Evolutionary conservation across 2,113 vertebrate genomes (phyloP).

Genomic region (Vulpes ferrilata): DNA sequence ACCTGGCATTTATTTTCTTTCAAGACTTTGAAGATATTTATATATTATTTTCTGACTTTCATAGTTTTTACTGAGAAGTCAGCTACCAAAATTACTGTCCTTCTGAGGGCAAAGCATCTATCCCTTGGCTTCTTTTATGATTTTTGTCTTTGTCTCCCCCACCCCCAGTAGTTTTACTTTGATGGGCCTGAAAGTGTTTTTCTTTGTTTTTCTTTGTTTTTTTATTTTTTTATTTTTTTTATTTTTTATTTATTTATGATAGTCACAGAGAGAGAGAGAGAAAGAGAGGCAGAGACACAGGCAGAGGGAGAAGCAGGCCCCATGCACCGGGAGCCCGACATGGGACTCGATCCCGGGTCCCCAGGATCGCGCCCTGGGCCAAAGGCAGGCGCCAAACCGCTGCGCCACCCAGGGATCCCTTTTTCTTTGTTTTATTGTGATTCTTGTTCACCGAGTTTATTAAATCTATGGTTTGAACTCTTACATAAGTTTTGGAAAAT

Average conservation of each 20-base stretch:
- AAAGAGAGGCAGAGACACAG: too few species aligned
- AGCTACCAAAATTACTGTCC: neutral
- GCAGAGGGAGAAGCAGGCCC: too few species aligned
- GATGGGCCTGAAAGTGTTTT: neutral
- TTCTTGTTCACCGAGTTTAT: neutral
- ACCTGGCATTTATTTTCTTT: neutral
- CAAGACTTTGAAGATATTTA: neutral
- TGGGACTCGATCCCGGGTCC: too few species aligned
- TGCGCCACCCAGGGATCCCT: too few species aligned
- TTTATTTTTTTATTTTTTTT: too few species aligned
- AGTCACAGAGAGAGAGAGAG: too few species aligned
- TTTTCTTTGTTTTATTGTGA: neutral
- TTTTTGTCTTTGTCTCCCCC: neutral
- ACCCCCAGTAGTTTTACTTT: neutral
- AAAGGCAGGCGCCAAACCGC: too few species aligned
- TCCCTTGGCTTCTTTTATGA: neutral
- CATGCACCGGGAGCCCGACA: too few species aligned
- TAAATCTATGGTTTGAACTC: neutral
- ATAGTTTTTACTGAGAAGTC: neutral
- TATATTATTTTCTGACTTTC: neutral
- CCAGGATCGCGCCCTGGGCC: too few species aligned
- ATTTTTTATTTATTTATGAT: too few species aligned
- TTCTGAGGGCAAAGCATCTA: neutral
- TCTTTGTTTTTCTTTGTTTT: neutral
- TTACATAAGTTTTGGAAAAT: neutral